Conservation (phyloP, 2,113 vertebrate genomes). For the Tiliqua scincoides region DNA sequence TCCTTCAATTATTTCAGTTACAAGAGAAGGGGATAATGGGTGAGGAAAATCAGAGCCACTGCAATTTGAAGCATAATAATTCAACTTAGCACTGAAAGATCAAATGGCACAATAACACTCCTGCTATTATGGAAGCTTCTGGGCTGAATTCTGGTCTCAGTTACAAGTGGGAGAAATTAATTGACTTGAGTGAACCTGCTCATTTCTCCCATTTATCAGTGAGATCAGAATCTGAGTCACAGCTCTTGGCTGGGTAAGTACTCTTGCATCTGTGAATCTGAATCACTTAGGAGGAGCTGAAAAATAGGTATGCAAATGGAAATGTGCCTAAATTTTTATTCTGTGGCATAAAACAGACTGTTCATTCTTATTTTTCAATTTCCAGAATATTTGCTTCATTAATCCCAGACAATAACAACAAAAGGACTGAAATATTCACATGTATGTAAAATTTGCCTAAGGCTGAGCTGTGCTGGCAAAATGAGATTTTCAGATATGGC, state of each 20-base stretch:
- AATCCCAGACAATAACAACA: conserved; percentile 55
- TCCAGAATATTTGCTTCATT: conserved; percentile 63
- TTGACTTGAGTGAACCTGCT: conserved; percentile 34
- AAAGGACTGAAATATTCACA: conserved; percentile 52
- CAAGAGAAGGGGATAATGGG: conserved; percentile 28
- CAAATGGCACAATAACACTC: conserved; percentile 50
- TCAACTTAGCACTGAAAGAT: conserved; percentile 57
- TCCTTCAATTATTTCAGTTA: conserved; percentile 38
- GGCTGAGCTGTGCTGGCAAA: conserved; percentile 50
- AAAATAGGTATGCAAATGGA: conserved; percentile 55
- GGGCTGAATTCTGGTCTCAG: conserved; percentile 6
- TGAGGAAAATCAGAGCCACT: conserved; percentile 43
- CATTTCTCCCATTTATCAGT: conserved; percentile 33
- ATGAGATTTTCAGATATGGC: conserved; percentile 29
- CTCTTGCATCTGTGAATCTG: conserved; percentile 41
- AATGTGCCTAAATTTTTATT: conserved; percentile 53
- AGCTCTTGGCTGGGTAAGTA: conserved; percentile 41
- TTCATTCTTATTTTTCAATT: conserved; percentile 48
- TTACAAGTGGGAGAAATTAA: background rate
- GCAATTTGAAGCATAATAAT: conserved; percentile 50
- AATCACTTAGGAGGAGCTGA: conserved; percentile 49
- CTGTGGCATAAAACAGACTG: conserved; percentile 44
- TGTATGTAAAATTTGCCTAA: background rate
- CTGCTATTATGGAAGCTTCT: conserved; percentile 30
- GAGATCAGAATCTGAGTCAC: conserved; percentile 32